phyloP scores from a whole-genome alignment of 2,797 vertebrate species.

The Dromococcyx pavoninus region DNA sequence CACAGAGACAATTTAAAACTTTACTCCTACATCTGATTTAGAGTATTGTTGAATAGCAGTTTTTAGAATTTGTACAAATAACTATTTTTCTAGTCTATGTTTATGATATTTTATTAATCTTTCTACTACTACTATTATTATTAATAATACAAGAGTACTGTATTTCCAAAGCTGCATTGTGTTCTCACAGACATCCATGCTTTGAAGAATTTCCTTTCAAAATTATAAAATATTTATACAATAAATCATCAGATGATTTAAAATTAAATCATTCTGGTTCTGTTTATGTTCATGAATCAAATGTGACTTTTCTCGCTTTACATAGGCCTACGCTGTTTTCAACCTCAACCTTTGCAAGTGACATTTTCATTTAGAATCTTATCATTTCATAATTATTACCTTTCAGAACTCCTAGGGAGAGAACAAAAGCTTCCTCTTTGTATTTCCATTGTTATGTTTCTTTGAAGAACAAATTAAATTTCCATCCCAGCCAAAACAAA shows the following conservation, averaged over 20 bases:
- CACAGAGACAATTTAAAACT: slow-evolving; percentile 7
- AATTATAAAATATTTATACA: slow-evolving; percentile 72
- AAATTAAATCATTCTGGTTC: slow-evolving; percentile 73
- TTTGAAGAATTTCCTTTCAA: slow-evolving; percentile 69
- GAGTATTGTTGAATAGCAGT: slow-evolving; percentile 2
- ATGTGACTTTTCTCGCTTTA: slow-evolving; percentile 72
- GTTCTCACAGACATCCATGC: slow-evolving; percentile 3
- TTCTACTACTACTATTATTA: slow-evolving; percentile 55
- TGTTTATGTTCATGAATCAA: slow-evolving; percentile 74
- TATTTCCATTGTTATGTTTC: slow-evolving; percentile 75
- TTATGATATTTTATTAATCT: slow-evolving; percentile 72
- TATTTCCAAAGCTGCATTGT: slow-evolving; percentile 42
- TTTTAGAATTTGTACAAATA: slow-evolving; percentile 30
- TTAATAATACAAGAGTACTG: slow-evolving; percentile 53
- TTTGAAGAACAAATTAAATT: slow-evolving; percentile 82
- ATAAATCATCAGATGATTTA: slow-evolving; percentile 74
- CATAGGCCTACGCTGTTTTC: slow-evolving; percentile 65
- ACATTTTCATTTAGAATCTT: slow-evolving; percentile 82
- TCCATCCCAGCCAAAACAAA: slow-evolving; percentile 76
- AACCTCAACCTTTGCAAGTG: slow-evolving; percentile 79
- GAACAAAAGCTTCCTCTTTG: slow-evolving; percentile 76
- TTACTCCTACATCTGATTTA: slow-evolving; percentile 35
- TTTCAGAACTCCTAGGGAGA: slow-evolving; percentile 78
- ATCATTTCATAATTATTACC: slow-evolving; percentile 82
- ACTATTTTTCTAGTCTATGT: slow-evolving; percentile 15